Base-by-base conservation (phyloP, 2,888 invertebrate genomes). In the Malthinus seriepunctatus region DNA sequence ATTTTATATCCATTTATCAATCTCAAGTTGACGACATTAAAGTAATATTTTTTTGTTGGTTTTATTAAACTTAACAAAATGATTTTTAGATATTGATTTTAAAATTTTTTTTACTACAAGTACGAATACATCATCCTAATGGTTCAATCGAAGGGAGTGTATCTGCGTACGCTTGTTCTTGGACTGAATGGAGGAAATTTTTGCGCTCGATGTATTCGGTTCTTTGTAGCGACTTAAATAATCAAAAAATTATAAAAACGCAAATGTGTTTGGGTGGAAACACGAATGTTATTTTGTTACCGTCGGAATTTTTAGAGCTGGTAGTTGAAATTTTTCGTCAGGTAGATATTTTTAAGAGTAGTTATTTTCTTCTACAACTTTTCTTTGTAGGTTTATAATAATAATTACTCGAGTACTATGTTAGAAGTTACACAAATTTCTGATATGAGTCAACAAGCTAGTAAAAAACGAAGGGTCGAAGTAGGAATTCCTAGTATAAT, bases 101-200 rank as follows among this genome's bases (percentile, higher is more conserved):
- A 42, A 78, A 82, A 59, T 79, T 83, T 63, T 73, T 83, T 12
- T 66, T 81, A 3, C 69, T 84, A n/a, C 81, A 84, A 73, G 65
- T 84, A 9, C 72, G 77, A 62, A 70, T 83, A 32, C 85, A 85
- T 70, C 80, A 82, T 72, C 84, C 84, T 0, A 73, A 76, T 51
- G 82, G 83, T 14, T 75, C 70, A 2, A 61, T 55, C 10, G 70
- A 75, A 51, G 69, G 66, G 6, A 56, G 76, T 15, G 66, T 73
- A 12, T 71, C 72, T 10, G 77, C 79, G 1, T 78, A 76, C 61
- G 80, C 81, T 4, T 66, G 67, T 50, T 69, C 79, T 56, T 78
- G 78, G 77, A 64, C 67, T 1, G 70, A 71, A 11, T 84, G 84
- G 84, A 77, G 73, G 8, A 69, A 63, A 14, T 75, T 77, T 37